phyloP scores from a whole-genome alignment of 2,113 vertebrate genomes.

The Sapajus apella region DNA sequence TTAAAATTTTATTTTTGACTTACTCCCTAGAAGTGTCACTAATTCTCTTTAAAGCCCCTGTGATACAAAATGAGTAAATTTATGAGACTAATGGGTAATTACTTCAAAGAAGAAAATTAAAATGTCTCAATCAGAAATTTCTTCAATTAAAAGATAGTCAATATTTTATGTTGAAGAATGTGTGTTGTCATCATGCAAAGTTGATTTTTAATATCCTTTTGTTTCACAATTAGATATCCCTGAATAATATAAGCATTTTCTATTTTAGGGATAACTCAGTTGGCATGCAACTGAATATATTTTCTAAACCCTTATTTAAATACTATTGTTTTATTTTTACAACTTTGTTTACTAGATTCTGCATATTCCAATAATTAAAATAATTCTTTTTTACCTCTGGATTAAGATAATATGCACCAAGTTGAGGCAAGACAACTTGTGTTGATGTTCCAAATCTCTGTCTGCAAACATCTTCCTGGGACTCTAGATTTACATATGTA shows the following conservation, averaged over 20 bases:
- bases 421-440: not conserved
- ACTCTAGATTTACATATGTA: not conserved
- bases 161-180: not conserved
- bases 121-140: not conserved
- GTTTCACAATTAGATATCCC: not conserved
- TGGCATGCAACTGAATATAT: not conserved
- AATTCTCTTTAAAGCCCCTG: slow-evolving; percentile 23
- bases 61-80: slow-evolving; percentile 40
- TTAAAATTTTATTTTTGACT: not conserved
- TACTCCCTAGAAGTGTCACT: slow-evolving; percentile 15
- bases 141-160: slow-evolving; percentile 10
- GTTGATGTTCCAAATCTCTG: not conserved
- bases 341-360: not conserved
- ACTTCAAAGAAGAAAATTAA: slow-evolving; percentile 5
- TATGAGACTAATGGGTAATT: not conserved
- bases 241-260: not conserved
- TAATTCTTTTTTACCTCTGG: not conserved
- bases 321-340: slow-evolving; percentile 36
- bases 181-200: not conserved
- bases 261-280: slow-evolving; percentile 1
- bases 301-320: slow-evolving; percentile 26
- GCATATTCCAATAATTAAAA: not conserved
- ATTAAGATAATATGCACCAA: not conserved
- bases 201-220: not conserved
- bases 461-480: not conserved